phyloP scores from a whole-genome alignment of 2,888 invertebrate genomes.

The Hydraecia micacea region DNA sequence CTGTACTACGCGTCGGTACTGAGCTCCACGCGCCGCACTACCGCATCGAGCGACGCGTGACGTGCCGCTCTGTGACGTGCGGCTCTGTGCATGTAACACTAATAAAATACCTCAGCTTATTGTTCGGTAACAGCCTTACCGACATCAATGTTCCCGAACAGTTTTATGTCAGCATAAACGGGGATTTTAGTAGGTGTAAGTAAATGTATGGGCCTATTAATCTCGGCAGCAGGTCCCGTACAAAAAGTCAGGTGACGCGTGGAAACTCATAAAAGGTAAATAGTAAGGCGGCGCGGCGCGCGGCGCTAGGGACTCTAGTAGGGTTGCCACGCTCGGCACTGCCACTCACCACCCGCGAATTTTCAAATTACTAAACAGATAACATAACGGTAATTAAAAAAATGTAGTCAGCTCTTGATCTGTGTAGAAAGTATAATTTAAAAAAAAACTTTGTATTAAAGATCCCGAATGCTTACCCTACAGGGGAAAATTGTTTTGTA shows the following conservation, averaged over 20 bases:
- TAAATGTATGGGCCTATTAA: constrained; percentile 50
- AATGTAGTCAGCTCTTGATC: too few relatives aligned
- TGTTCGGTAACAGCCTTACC: constrained; percentile 15
- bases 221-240: constrained; percentile 17
- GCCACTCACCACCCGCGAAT: too few relatives aligned
- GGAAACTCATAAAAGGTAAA: constrained; percentile 65
- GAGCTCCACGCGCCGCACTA: too few relatives aligned
- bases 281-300: constrained; percentile 11
- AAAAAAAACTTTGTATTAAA: too few relatives aligned
- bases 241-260: constrained; percentile 58
- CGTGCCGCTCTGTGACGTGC: not conserved
- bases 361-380: too few relatives aligned
- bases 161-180: constrained; percentile 61
- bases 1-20: not conserved
- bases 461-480: too few relatives aligned
- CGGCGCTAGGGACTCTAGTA: not conserved
- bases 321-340: not conserved
- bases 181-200: constrained; percentile 38
- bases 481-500: too few relatives aligned
- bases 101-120: constrained; percentile 29
- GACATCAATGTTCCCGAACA: constrained; percentile 44
- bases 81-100: not conserved
- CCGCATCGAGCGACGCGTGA: not conserved
- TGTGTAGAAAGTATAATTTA: too few relatives aligned
- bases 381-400: too few relatives aligned